Evolutionary conservation across 2,113 vertebrate species (phyloP), one percentile per base, ranked within the genome.

Genomic region (Menura novaehollandiae): DNA sequence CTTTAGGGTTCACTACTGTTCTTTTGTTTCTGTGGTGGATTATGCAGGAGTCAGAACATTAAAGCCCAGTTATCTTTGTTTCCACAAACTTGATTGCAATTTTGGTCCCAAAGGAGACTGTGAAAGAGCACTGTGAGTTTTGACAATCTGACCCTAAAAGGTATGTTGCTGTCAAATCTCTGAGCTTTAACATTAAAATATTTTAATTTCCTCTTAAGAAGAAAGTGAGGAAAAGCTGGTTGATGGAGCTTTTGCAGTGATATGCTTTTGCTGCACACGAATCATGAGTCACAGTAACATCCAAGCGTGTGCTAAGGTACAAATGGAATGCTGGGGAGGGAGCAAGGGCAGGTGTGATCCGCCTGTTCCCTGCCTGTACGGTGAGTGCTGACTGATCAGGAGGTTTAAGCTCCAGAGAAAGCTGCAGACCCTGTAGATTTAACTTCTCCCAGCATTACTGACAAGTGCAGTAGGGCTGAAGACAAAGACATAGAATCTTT

Each of bases 291-390:
- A 62, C 28, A 73, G 53, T 53, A 68, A n/a, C n/a, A 53, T 39
- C n/a, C 66, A 53, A 55, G 53, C 1, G 0, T 76, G 53, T 85
- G 52, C 64, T 60, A 2, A 85, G 21, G 78, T 89, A 67, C 63
- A 49, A 51, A 27, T 3, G 18, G 21, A 47, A 11, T 39, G 37
- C 39, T 3, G 8, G 19, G n/a, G 64, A 86, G 47, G 44, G 44
- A 69, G 44, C 53, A 77, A 76, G 78, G 72, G 60, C 66, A 85
- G 74, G 43, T 85, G 56, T n/a, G 72, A 76, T 49, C 13, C 0
- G 1, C 1, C 5, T 55, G 12, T 58, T 60, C 47, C 56, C 39
- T 56, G n/a, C 28, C 47, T 77, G 11, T 26, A 26, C 0, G 0
- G 76, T 35, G 15, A 55, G 46, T 32, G 35, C 30, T 91, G 53